These are phyloP conservation scores for Drosophila nigricruria DNA, from an alignment of 2,888 invertebrate genomes.

Conservation along the genomic window DNA sequence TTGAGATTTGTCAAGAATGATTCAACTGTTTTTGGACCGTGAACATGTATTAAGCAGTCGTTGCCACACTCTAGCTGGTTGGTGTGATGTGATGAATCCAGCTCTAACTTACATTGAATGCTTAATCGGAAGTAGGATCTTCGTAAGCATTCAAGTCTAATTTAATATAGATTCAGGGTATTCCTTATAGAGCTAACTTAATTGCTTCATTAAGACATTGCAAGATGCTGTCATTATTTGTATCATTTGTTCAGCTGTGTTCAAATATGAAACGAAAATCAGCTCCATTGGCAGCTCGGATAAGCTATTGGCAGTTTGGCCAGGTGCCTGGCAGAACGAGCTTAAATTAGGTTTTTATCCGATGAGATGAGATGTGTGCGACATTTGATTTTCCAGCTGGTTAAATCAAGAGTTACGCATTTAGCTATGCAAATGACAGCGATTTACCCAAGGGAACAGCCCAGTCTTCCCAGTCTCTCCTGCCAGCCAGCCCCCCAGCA, in stretches of 20 bases:
- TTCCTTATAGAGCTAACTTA: background rate
- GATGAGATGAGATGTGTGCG: background rate
- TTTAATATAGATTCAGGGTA: background rate
- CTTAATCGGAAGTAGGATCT: no score
- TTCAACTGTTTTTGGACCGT: no score
- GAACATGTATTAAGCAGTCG: no score
- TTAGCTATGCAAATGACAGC: conserved; percentile 23
- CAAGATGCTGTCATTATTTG: no score
- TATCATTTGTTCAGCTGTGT: background rate
- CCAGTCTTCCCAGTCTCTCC: background rate
- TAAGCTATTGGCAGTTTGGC: no score
- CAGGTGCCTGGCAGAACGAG: background rate
- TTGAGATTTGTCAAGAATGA: no score
- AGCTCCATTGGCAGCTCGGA: background rate
- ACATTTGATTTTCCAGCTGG: conserved; percentile 45
- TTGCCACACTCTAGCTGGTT: no score
- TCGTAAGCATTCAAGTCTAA: no score
- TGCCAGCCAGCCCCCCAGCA: no score
- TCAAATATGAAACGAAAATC: background rate
- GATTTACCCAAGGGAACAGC: background rate
- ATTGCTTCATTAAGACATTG: background rate
- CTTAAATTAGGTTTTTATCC: background rate
- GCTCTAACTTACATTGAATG: no score
- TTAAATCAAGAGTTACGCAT: conserved; percentile 35
- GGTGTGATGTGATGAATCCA: no score